These are phyloP conservation scores for Cyprinus carpio DNA, from an alignment of 2,113 vertebrate genomes.

Conservation along the genomic window DNA sequence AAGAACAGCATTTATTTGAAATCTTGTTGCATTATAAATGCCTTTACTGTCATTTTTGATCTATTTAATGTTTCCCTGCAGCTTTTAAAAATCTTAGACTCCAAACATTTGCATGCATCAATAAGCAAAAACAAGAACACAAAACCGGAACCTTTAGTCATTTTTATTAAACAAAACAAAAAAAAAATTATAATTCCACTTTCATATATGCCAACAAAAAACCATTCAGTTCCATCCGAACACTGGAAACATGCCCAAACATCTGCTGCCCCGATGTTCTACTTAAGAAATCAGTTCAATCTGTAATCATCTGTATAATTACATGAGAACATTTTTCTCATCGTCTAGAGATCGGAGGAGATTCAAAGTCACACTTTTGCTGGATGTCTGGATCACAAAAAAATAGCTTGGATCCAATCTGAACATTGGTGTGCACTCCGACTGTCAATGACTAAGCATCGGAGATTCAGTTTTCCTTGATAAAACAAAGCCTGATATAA, in stretches of 20 bases:
- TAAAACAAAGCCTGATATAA: not conserved
- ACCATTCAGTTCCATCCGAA: slow-evolving; percentile 25
- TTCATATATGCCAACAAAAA: slow-evolving; percentile 39
- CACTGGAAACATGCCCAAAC: slow-evolving; percentile 18
- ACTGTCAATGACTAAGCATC: not conserved
- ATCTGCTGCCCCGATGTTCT: slow-evolving; percentile 25
- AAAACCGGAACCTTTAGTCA: not conserved
- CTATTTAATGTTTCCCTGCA: not conserved
- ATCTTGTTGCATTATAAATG: not conserved
- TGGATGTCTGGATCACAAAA: not conserved
- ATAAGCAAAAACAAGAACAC: not conserved
- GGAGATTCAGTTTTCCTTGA: not conserved
- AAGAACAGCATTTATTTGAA: not conserved
- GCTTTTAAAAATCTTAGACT: not conserved
- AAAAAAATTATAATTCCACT: not conserved
- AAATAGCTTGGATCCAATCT: not conserved
- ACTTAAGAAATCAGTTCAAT: slow-evolving; percentile 6
- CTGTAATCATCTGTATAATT: not conserved
- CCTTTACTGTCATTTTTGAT: not conserved
- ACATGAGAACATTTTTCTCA: not conserved
- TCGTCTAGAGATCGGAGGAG: not conserved
- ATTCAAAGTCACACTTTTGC: not conserved
- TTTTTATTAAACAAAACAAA: slow-evolving; percentile 4
- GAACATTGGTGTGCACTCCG: not conserved
- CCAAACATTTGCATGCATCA: not conserved